Evolutionary conservation across 2,888 invertebrate species (phyloP), one percentile per base, ranked within the genome.

Genomic region (Oscheius onirici): DNA sequence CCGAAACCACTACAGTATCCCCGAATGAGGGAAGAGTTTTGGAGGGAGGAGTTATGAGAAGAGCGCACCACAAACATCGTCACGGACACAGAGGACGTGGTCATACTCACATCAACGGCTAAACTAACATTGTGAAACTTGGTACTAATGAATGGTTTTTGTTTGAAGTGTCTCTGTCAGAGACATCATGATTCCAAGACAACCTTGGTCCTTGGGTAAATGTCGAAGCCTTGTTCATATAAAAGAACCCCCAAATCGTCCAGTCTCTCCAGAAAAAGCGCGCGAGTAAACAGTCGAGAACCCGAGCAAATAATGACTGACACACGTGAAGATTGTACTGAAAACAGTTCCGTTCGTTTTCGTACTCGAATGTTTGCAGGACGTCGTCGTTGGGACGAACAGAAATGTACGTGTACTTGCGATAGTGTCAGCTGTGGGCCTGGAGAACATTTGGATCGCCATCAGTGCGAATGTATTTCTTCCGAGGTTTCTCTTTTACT

Each of bases 381-480:
- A 43, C 26, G 13, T 20, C 55, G 57, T 3, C 2, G 15, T 11
- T 68, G 68, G 68, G 40, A 68, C 28, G 68, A 68, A 43, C 22
- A 68, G 41, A 68, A 57, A 41, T 68, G 68, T 24, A n/a, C 57
- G 1, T 68, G 68, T 17, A 58, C 40, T 13, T 68, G 68, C 22
- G 44, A 44, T 2, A 57, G 22, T 20, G 66, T 57, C 26, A 41
- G 15, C 17, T 68, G 68, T 43, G 26, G 15, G 11, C 55, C 15
- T 10, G 46, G 49, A 28, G 57, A 68, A 15, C 22, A 8, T 2
- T 41, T 68, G 24, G 63, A 63, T 46, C 11, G 49, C 1, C 46
- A 63, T 22, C 44, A 49, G 49, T 63, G 63, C 49, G 63, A 63
- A 20, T 63, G 63, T 26, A 28, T 34, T 11, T 63, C 63, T 2